A percentile compares a stretch with the other conserved stretches of the same genome.
Conservation (phyloP, 37 sponge, comb jelly and placozoan species). For the Amphimedon queenslandica region DNA sequence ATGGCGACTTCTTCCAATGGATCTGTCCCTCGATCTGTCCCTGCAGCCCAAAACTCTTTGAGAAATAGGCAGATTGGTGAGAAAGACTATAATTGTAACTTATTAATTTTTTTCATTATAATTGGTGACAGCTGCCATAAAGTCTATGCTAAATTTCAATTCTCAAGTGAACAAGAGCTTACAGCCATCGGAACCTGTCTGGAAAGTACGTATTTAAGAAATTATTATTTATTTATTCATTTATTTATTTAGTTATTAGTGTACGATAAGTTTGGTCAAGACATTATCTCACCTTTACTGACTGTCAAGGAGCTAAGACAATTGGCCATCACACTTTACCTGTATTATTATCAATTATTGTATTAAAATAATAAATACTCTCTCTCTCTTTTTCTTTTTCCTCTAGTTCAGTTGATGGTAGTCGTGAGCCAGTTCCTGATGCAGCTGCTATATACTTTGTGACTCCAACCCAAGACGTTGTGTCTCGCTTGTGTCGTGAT, state of each 20-base stretch:
- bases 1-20: too few relatives aligned
- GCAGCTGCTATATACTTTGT: conserved; percentile 94
- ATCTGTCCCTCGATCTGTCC: too few relatives aligned
- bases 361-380: neutral
- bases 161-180: conserved; percentile 19
- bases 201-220: conserved; percentile 51
- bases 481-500: conserved; percentile 80
- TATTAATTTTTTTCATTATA: neutral
- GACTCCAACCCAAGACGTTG: conserved; percentile 71
- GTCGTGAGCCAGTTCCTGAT: conserved; percentile 85
- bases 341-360: conserved; percentile 41
- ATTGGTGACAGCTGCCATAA: conserved; percentile 51
- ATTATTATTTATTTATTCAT: neutral
- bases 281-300: conserved; percentile 97
- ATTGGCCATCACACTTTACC: conserved; percentile 90
- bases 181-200: conserved; percentile 51
- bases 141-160: conserved; percentile 75
- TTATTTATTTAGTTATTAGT: conserved; percentile 67
- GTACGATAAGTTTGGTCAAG: conserved; percentile 91
- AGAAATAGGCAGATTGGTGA: conserved; percentile 61
- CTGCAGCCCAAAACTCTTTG: conserved; percentile 41
- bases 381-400: neutral
- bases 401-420: conserved; percentile 32
- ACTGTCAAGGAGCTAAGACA: conserved; percentile 86
- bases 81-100: neutral